Evolutionary conservation across 1,140 invertebrate genomes (phyloP), one percentile per base, ranked within the genome.

Genomic region (Saccostrea cuccullata): DNA sequence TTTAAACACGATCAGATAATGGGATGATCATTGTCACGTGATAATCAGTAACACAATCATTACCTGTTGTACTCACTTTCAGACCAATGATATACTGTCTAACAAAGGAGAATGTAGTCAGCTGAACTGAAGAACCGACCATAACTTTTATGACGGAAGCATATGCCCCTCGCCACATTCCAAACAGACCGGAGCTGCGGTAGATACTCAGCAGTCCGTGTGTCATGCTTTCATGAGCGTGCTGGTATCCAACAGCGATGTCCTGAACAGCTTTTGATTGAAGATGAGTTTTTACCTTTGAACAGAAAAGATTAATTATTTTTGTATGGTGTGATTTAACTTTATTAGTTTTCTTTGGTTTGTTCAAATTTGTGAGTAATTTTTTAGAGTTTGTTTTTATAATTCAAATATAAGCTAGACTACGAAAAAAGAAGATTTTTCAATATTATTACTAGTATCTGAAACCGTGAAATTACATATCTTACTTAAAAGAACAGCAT

Each of bases 181-280:
- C 94, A 12, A 70, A 15, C 12, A 96, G 93, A 30, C 98, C 98
- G 93, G 97, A 96, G 77, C 96, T 94, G 20, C 92, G 94, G 94
- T 97, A 98, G 87, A 98, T 96, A 84, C 26, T 58, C 5, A 47
- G 92, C 0, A 98, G 95, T 0, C 97, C 98, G 64, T 95, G 93
- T 13, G 96, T 93, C 90, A 97, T 97, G 8, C 97, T 96, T 13
- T 95, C 94, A 93, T 98, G 97, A 2, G 96, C 93, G 92, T 98
- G 98, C 92, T 99, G 98, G 95, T 97, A 96, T 0, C 98, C 98
- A 0, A 99, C 98, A 9, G 98, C 98, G 89, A 98, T 98, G 20
- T 96, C 95, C 70, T 91, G 70, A 82, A 95, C 95, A 0, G 97
- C 96, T 0, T 97, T 97, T 0, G 98, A 96, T 93, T 99, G 98